Base-by-base conservation (phyloP, 2,797 vertebrate species). In the Chaetophractus vellerosus region DNA sequence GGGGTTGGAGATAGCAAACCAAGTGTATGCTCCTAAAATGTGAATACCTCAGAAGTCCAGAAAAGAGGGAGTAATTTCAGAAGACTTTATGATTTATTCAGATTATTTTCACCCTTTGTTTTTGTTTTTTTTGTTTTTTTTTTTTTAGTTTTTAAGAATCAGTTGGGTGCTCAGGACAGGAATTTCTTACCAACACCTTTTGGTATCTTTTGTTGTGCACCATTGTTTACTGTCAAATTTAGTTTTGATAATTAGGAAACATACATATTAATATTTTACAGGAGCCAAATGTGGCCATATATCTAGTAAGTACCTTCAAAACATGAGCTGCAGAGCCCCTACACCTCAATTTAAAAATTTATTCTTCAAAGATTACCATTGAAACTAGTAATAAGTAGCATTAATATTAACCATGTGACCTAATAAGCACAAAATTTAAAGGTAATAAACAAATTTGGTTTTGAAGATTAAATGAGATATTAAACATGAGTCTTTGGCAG, bases 191-290 rank as follows among this genome's bases (percentile, higher is more conserved):
- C 84, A 94, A 18, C 38, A 38, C 38, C 38, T 38, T 52, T 16
- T 15, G 15, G 48, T 66, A 61, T 55, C 48, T 71, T 94, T 92
- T 88, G 33, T 68, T 90, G 19, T 87, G 24, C 38, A 57, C 31
- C 18, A 83, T 15, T 86, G 82, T 12, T 89, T 84, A 85, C 83
- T 91, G 36, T 91, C 52, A 68, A 89, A 52, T 68, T 71, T 69
- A 76, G 7, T 15, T 61, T 89, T 50, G 21, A 38, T 84, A 48
- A 50, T 69, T 96, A 63, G 31, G 66, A 85, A 78, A 45, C 16
- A 45, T 61, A 59, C 15, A 31, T 74, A 71, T 26, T 95, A 81
- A 71, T 93, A 81, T 79, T 94, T 95, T 86, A 24, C 52, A 90
- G 41, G 86, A 96, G 80, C 31, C 79, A 91, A 84, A 63, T 81